Conservation (phyloP, 2,888 invertebrate genomes). For the Pseudoips prasinana region DNA sequence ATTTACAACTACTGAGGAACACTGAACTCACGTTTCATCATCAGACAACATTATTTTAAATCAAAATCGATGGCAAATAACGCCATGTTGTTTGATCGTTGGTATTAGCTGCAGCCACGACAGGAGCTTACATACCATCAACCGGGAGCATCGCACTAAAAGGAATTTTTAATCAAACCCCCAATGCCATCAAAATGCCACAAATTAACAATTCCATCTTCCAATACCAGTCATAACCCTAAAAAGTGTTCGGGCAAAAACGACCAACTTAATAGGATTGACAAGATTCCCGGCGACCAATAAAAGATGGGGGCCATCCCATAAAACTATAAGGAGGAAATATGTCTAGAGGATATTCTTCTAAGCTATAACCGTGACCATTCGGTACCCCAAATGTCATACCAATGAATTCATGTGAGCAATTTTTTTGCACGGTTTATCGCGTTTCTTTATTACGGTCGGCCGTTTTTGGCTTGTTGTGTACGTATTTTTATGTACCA, state of each 20-base stretch:
- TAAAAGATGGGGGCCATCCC: conserved; percentile 72
- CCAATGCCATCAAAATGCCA: conserved; percentile 39
- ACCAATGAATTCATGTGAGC: conserved; percentile 79
- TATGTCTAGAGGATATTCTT: conserved; percentile 56
- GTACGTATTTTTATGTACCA: conserved; percentile 59
- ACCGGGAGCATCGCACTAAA: conserved; percentile 21
- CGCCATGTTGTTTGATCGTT: no score
- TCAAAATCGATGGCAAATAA: no score
- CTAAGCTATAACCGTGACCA: conserved; percentile 67
- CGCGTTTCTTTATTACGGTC: conserved; percentile 78
- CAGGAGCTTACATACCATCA: no score
- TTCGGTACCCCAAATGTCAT: conserved; percentile 75
- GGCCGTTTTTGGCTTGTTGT: conserved; percentile 55
- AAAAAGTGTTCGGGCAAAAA: conserved; percentile 48
- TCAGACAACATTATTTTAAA: no score
- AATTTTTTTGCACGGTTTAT: conserved; percentile 78
- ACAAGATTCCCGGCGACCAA: conserved; percentile 73
- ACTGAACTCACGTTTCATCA: no score
- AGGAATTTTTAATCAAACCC: conserved; percentile 28
- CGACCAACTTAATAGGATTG: conserved; percentile 68
- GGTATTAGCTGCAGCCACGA: no score
- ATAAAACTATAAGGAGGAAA: conserved; percentile 79
- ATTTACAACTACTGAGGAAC: no score
- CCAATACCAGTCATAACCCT: conserved; percentile 53
- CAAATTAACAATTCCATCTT: conserved; percentile 58